Conservation (phyloP, 1,140 invertebrate genomes). For the Drosophila trapezifrons region DNA sequence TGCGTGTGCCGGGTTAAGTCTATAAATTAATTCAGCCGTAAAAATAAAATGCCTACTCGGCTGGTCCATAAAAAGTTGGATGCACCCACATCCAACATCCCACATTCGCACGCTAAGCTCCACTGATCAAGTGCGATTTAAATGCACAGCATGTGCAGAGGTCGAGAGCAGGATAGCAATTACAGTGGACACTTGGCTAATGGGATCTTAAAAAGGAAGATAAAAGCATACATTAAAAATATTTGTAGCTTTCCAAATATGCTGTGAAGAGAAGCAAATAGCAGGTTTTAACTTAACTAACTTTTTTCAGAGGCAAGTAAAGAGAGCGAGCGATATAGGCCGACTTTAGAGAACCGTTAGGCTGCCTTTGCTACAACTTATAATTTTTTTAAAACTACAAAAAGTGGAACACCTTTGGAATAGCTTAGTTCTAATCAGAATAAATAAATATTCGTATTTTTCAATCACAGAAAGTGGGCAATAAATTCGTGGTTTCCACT, state of each 20-base stretch:
- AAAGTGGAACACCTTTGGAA: no score
- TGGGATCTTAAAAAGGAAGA: not conserved
- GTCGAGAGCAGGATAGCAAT: conserved; percentile 4
- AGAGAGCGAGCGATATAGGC: no score
- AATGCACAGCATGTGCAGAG: conserved; percentile 52
- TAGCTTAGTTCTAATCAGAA: no score
- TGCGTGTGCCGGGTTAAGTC: conserved; percentile 47
- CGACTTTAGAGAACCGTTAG: no score
- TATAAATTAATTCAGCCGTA: conserved; percentile 62
- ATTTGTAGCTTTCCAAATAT: no score
- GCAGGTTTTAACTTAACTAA: no score
- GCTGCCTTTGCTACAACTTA: no score
- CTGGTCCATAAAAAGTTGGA: conserved; percentile 50
- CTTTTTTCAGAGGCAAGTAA: no score
- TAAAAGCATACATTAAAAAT: not conserved
- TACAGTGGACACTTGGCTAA: conserved; percentile 7
- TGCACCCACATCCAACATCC: conserved; percentile 41
- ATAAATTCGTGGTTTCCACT: conserved; percentile 17
- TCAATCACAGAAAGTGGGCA: not conserved
- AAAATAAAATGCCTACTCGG: conserved; percentile 59
- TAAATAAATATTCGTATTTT: not conserved
- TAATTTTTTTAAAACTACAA: no score
- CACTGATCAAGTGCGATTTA: conserved; percentile 63
- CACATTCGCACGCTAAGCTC: conserved; percentile 15
- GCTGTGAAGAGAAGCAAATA: no score